Evolutionary conservation across 2,797 vertebrate species (phyloP).

Genomic region (Pseudochromis fuscus): DNA sequence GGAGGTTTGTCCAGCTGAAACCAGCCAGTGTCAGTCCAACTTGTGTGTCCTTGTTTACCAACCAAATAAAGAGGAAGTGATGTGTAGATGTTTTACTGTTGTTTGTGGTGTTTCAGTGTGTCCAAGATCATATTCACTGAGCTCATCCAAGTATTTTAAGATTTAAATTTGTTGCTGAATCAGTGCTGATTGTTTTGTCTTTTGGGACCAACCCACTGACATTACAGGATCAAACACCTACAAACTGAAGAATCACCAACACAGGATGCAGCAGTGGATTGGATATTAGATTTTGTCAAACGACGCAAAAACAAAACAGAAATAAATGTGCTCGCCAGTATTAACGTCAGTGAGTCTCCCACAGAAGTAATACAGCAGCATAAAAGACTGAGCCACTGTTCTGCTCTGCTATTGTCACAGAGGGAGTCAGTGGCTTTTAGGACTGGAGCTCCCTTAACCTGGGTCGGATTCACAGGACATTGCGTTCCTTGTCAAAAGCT

Average conservation of each 20-base stretch:
- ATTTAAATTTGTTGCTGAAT: neutral
- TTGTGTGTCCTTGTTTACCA: slow-evolving; percentile 1
- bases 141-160: neutral
- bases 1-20: slow-evolving; percentile 17
- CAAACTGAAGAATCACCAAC: no score
- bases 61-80: neutral
- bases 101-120: neutral
- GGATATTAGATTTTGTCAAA: no score
- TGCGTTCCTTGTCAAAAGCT: neutral
- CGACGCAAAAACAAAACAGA: no score
- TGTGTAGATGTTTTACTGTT: neutral
- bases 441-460: neutral
- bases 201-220: neutral
- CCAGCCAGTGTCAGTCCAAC: neutral
- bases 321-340: no score
- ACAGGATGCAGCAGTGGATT: no score
- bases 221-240: neutral
- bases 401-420: neutral
- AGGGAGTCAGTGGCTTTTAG: neutral
- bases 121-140: neutral
- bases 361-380: neutral
- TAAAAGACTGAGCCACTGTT: neutral
- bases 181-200: neutral
- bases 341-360: no score
- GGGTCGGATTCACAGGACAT: neutral